Conservation (phyloP, 2,797 vertebrate genomes). For the Poecilia gillii region DNA sequence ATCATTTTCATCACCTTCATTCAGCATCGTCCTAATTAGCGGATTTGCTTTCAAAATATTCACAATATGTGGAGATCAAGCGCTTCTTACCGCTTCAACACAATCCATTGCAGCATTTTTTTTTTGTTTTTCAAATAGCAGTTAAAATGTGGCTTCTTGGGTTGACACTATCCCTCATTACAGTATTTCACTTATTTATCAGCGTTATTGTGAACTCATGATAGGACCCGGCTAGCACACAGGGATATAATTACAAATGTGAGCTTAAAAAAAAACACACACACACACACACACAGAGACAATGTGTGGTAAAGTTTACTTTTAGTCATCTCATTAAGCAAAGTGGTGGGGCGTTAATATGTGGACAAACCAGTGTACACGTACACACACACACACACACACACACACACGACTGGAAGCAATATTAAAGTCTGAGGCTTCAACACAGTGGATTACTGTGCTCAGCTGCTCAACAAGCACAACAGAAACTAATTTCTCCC, state of each 20-base stretch:
- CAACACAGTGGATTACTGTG: slow-evolving; percentile 28
- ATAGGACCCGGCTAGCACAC: neutral
- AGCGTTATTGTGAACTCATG: too few relatives aligned
- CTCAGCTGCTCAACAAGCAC: slow-evolving; percentile 27
- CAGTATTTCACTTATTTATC: too few relatives aligned
- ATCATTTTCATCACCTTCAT: neutral
- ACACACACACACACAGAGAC: neutral
- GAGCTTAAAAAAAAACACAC: neutral
- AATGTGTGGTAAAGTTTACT: slow-evolving; percentile 12
- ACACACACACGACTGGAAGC: slow-evolving; percentile 8
- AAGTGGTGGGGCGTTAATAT: slow-evolving; percentile 8
- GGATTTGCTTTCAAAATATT: neutral
- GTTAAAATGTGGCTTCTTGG: neutral
- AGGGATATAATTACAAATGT: neutral
- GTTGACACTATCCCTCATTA: neutral
- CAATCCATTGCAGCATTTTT: neutral
- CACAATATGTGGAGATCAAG: neutral
- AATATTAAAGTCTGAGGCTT: slow-evolving; percentile 8
- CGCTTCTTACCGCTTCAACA: neutral
- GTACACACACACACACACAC: neutral
- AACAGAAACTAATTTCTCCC: slow-evolving; percentile 3
- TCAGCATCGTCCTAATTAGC: neutral
- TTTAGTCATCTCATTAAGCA: slow-evolving; percentile 32
- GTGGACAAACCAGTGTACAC: neutral
- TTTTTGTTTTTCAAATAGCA: neutral